A percentile compares a stretch with the other conserved stretches of the same genome.
phyloP scores from a whole-genome alignment of 2,888 invertebrate genomes.

The Ferdinandea cuprea region DNA sequence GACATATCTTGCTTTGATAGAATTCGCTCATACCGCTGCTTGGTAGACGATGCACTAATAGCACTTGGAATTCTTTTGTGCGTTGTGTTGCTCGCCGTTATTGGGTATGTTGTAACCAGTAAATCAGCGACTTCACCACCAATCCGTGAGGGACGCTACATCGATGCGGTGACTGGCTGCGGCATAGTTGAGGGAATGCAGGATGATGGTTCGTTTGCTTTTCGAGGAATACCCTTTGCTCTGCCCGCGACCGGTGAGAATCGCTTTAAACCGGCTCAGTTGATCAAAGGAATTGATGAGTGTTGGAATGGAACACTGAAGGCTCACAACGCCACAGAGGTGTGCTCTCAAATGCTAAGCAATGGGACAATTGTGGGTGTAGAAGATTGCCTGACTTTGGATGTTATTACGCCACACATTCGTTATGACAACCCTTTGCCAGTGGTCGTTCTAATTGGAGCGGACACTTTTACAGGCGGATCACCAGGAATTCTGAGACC shows the following conservation, averaged over 20 bases:
- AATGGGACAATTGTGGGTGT: slow-evolving; percentile 87
- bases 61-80: slow-evolving; percentile 85
- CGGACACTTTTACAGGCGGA: slow-evolving; percentile 90
- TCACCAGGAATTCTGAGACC: slow-evolving; percentile 89
- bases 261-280: slow-evolving; percentile 89
- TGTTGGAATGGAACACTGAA: slow-evolving; percentile 91
- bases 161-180: slow-evolving; percentile 90
- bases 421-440: slow-evolving; percentile 91
- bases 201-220: slow-evolving; percentile 91
- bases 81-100: slow-evolving; percentile 86
- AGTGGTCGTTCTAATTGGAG: slow-evolving; percentile 92
- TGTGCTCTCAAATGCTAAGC: slow-evolving; percentile 88
- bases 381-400: slow-evolving; percentile 93
- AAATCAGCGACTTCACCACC: slow-evolving; percentile 85
- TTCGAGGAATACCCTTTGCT: slow-evolving; percentile 92
- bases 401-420: slow-evolving; percentile 92
- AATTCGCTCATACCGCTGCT: slow-evolving; percentile 87
- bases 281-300: slow-evolving; percentile 87
- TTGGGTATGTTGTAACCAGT: slow-evolving; percentile 86
- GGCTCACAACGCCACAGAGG: slow-evolving; percentile 87
- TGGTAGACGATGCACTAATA: slow-evolving; percentile 86
- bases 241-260: slow-evolving; percentile 87
- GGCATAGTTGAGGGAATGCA: slow-evolving; percentile 91
- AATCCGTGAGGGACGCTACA: slow-evolving; percentile 88
- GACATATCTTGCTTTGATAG: slow-evolving; percentile 85